phyloP scores from a whole-genome alignment of 2,888 invertebrate species.

The Tetranychus truncatus region DNA sequence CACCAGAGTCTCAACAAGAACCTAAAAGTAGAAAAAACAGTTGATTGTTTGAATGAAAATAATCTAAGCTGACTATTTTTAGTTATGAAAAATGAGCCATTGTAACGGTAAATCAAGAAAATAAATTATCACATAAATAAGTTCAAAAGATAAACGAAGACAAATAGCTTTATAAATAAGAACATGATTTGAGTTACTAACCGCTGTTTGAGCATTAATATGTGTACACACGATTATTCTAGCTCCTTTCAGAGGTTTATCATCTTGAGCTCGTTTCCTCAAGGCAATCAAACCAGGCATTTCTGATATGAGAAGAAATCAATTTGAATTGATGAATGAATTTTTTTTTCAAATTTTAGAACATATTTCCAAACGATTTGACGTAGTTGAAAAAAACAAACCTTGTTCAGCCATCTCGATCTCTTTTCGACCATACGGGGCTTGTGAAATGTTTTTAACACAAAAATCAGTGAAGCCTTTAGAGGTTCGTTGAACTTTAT shows the following conservation, averaged over 20 bases:
- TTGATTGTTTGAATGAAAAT: neutral
- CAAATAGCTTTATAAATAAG: neutral
- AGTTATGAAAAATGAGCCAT: neutral
- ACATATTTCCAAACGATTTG: neutral
- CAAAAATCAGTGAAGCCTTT: slow-evolving; percentile 74
- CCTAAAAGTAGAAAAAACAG: slow-evolving; percentile 29
- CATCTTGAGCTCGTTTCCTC: slow-evolving; percentile 70
- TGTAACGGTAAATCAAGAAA: too few relatives aligned
- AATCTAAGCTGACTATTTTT: neutral
- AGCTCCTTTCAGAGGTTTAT: slow-evolving; percentile 83
- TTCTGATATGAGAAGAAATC: slow-evolving; percentile 41
- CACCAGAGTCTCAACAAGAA: slow-evolving; percentile 37
- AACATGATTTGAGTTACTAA: slow-evolving; percentile 30
- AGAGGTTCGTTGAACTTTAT: slow-evolving; percentile 69
- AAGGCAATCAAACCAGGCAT: slow-evolving; percentile 96
- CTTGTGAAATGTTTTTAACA: slow-evolving; percentile 76
- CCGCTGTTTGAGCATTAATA: slow-evolving; percentile 94
- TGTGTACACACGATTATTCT: slow-evolving; percentile 94
- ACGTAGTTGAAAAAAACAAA: slow-evolving; percentile 29
- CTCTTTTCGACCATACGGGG: slow-evolving; percentile 80
- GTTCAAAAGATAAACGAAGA: neutral
- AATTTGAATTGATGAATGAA: neutral
- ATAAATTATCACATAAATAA: too few relatives aligned
- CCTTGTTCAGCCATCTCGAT: slow-evolving; percentile 94
- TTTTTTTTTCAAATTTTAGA: neutral